phyloP scores from a whole-genome alignment of 2,797 vertebrate species.

The Gymnocypris eckloni region DNA sequence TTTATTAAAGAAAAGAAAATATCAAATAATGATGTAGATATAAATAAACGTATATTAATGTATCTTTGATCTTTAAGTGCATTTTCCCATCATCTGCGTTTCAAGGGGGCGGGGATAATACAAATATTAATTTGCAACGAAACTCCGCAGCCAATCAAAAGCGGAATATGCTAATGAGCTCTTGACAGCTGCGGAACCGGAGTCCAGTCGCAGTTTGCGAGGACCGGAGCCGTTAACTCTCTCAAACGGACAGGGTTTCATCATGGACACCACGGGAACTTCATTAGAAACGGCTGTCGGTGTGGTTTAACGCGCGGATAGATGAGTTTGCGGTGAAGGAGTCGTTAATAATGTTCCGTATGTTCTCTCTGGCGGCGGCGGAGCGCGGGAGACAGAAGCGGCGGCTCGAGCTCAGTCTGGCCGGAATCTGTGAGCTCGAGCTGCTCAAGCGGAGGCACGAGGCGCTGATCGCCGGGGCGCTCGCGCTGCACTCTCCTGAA shows the following conservation, averaged over 20 bases:
- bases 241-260: not conserved
- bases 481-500: constrained; percentile 68
- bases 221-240: constrained; percentile 3
- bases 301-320: not conserved
- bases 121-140: constrained; percentile 19
- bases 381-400: constrained; percentile 84
- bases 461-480: constrained; percentile 79
- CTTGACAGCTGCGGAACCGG: constrained; percentile 63
- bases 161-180: constrained; percentile 57
- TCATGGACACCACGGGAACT: not conserved
- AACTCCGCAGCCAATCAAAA: constrained; percentile 55
- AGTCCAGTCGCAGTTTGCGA: constrained; percentile 33
- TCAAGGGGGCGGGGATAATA: not conserved
- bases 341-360: constrained; percentile 72
- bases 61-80: not conserved
- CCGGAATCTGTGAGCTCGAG: constrained; percentile 85
- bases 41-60: not conserved
- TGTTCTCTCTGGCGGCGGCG: constrained; percentile 78
- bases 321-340: not conserved
- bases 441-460: constrained; percentile 86
- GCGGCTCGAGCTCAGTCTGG: constrained; percentile 84
- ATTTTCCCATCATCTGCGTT: not conserved
- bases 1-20: not conserved
- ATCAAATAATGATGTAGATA: not conserved
- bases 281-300: not conserved